These are phyloP conservation scores for Chaetogeoica ovagalla DNA, from an alignment of 2,888 invertebrate genomes.

Conservation along the genomic window DNA sequence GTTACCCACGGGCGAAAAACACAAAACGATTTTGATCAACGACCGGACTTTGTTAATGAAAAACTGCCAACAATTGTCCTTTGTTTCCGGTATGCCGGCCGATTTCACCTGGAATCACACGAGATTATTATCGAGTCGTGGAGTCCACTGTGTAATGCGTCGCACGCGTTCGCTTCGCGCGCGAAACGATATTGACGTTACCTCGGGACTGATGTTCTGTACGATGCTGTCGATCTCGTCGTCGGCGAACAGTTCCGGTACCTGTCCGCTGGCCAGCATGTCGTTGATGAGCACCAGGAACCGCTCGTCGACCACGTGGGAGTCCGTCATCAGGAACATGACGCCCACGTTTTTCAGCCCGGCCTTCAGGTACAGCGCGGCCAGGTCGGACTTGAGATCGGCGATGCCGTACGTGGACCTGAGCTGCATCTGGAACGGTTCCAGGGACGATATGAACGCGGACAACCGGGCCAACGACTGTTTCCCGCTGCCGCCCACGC, in stretches of 20 bases:
- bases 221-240: slow-evolving; percentile 89
- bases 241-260: slow-evolving; percentile 85
- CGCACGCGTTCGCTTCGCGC: too few species aligned
- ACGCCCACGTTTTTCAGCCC: slow-evolving; percentile 83
- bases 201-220: slow-evolving; percentile 74
- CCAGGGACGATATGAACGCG: slow-evolving; percentile 85
- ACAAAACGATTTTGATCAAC: slow-evolving; percentile 78
- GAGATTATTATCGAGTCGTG: neutral
- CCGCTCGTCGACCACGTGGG: slow-evolving; percentile 86
- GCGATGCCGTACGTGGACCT: slow-evolving; percentile 82
- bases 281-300: slow-evolving; percentile 93
- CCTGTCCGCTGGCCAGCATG: slow-evolving; percentile 90
- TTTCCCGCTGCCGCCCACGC: slow-evolving; percentile 94
- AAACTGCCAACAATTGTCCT: slow-evolving; percentile 94
- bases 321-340: slow-evolving; percentile 91
- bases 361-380: slow-evolving; percentile 79
- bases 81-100: slow-evolving; percentile 78
- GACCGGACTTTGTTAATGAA: slow-evolving; percentile 87
- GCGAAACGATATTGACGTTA: slow-evolving; percentile 57
- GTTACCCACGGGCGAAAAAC: slow-evolving; percentile 93
- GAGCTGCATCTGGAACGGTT: slow-evolving; percentile 92
- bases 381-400: slow-evolving; percentile 73
- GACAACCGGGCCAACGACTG: slow-evolving; percentile 87
- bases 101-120: slow-evolving; percentile 68
- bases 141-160: too few species aligned